Percentiles rank a stretch among this genome's conserved stretches.
Conservation (phyloP, 2,888 invertebrate species). For the Troides helena region DNA sequence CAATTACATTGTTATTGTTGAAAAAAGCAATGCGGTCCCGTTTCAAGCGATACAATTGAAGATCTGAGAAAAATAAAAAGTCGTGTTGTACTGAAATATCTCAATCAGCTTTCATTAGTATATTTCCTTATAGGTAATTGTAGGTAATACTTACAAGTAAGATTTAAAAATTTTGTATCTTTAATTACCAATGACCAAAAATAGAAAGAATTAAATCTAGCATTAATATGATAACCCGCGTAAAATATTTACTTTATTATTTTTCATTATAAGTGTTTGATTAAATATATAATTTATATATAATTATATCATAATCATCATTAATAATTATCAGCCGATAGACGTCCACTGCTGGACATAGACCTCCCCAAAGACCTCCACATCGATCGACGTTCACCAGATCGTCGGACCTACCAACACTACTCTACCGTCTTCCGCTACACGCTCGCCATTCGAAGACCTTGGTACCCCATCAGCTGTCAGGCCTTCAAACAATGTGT, state of each 20-base stretch:
- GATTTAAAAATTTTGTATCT: constrained; percentile 36
- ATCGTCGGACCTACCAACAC: no score
- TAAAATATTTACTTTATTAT: constrained; percentile 1
- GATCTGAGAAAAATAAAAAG: constrained; percentile 9
- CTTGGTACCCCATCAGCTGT: no score
- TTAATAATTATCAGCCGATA: no score
- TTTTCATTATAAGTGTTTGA: constrained; percentile 12
- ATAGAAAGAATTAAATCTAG: constrained; percentile 43
- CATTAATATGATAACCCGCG: constrained; percentile 16
- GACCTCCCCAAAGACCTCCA: no score
- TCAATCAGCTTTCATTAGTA: constrained; percentile 22
- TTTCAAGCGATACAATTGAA: constrained; percentile 7
- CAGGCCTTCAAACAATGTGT: no score
- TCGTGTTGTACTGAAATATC: not conserved
- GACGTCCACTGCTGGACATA: no score
- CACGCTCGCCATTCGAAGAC: no score
- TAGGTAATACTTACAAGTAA: constrained; percentile 28
- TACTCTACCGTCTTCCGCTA: no score
- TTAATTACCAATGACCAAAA: constrained; percentile 52
- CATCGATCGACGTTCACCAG: no score
- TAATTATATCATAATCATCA: no score
- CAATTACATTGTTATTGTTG: constrained; percentile 24
- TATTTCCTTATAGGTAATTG: constrained; percentile 15
- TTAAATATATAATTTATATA: no score
- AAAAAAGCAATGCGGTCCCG: constrained; percentile 1